Conservation (phyloP, 2,113 vertebrate species). For the Macquaria australasica region DNA sequence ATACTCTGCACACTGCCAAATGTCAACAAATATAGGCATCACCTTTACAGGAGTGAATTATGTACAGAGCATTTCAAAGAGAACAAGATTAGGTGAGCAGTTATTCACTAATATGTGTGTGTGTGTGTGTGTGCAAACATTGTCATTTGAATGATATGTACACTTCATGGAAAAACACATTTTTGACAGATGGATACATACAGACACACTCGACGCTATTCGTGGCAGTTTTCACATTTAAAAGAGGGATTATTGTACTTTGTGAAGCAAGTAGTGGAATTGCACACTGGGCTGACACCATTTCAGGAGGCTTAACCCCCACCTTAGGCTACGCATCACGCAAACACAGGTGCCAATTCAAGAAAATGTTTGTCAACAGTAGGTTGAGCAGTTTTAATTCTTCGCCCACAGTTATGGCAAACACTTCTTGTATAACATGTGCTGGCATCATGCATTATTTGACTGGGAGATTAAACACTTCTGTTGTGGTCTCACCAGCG, state of each 20-base stretch:
- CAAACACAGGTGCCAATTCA: conserved; percentile 30
- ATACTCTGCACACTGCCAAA: conserved; percentile 18
- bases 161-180: conserved; percentile 22
- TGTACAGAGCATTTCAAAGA: conserved; percentile 21
- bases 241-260: conserved; percentile 2
- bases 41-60: conserved; percentile 19
- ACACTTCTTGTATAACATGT: conserved; percentile 17
- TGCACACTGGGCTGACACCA: conserved; percentile 4
- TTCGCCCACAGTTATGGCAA: not conserved
- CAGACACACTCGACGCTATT: conserved; percentile 40
- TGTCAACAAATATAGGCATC: not conserved
- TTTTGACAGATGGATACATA: conserved; percentile 58
- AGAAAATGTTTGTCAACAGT: not conserved
- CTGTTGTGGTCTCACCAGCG: conserved; percentile 33
- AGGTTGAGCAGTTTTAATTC: not conserved
- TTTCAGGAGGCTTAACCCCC: conserved; percentile 29
- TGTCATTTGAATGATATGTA: conserved; percentile 32
- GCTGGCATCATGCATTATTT: conserved; percentile 20
- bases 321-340: not conserved
- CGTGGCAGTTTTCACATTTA: conserved; percentile 1
- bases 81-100: not conserved
- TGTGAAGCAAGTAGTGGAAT: not conserved
- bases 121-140: conserved; percentile 11
- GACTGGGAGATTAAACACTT: conserved; percentile 34
- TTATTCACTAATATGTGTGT: conserved; percentile 18